phyloP scores from a whole-genome alignment of 2,113 vertebrate species.

The Pseudorhombus dupliciocellatus region DNA sequence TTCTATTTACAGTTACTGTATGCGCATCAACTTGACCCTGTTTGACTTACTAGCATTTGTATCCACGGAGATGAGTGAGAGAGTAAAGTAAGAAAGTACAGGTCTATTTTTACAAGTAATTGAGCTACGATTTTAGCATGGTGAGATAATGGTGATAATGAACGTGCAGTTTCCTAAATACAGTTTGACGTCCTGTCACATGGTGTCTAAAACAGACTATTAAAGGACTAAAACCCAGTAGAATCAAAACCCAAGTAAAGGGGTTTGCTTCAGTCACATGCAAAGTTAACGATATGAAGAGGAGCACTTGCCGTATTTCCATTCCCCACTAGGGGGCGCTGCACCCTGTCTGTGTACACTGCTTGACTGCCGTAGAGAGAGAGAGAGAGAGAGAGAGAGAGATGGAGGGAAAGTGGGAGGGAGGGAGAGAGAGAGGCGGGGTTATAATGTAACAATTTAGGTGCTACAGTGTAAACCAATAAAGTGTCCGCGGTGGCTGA shows the following conservation, averaged over 20 bases:
- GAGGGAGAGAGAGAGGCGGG: constrained; percentile 64
- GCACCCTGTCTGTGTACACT: constrained; percentile 27
- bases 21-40: not conserved
- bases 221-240: not conserved
- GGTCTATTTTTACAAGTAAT: no score
- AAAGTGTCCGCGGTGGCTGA: constrained; percentile 55
- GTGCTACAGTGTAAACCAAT: constrained; percentile 61
- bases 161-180: not conserved
- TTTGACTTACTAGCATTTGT: no score
- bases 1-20: not conserved
- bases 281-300: no score
- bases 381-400: no score
- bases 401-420: no score
- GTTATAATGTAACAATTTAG: constrained; percentile 72
- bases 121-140: not conserved
- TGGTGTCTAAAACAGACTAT: not conserved
- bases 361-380: constrained; percentile 63
- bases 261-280: no score
- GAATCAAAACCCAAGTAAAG: no score
- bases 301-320: not conserved
- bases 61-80: no score
- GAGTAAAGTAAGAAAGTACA: no score
- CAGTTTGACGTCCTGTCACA: not conserved
- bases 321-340: constrained; percentile 61
- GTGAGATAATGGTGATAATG: not conserved